phyloP scores from a whole-genome alignment of 2,888 invertebrate species.

The Miltochrista miniata region DNA sequence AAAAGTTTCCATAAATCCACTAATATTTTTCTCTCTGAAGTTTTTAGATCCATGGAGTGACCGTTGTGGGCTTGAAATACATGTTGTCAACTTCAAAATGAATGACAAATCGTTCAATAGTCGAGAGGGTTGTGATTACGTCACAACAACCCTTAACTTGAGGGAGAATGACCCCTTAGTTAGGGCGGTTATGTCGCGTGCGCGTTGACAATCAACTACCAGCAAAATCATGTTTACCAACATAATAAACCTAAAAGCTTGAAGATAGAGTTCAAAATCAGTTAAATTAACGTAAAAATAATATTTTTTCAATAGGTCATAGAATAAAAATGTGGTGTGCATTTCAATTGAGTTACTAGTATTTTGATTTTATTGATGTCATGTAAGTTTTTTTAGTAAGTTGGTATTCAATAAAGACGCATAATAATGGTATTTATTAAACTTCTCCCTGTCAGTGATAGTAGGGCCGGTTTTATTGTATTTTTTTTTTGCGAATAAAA shows the following conservation, averaged over 20 bases:
- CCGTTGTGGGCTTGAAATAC: constrained; percentile 9
- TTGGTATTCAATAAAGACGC: constrained; percentile 4
- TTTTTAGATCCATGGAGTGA: no score
- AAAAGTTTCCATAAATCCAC: no score
- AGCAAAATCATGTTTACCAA: constrained; percentile 14
- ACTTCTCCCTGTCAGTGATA: constrained; percentile 29
- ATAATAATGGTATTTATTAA: constrained; percentile 27
- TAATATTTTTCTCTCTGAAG: no score
- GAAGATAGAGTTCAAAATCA: constrained; percentile 10
- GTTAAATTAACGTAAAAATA: not conserved
- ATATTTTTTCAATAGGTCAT: constrained; percentile 14
- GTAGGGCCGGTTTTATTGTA: constrained; percentile 24
- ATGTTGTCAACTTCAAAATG: constrained; percentile 29
- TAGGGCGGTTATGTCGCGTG: constrained; percentile 63
- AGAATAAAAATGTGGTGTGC: constrained; percentile 19
- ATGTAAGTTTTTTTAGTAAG: constrained; percentile 6
- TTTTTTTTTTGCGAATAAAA: constrained; percentile 22
- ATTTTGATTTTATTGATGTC: constrained; percentile 7
- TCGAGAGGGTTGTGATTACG: constrained; percentile 61
- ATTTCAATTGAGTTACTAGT: constrained; percentile 13
- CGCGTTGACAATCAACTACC: constrained; percentile 50
- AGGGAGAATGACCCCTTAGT: constrained; percentile 58
- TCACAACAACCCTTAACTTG: constrained; percentile 54
- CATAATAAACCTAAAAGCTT: constrained; percentile 13
- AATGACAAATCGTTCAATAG: constrained; percentile 63